Percentiles rank a stretch among this genome's conserved stretches.
Conservation (phyloP, 2,113 vertebrate species). For the Collichthys lucidus region DNA sequence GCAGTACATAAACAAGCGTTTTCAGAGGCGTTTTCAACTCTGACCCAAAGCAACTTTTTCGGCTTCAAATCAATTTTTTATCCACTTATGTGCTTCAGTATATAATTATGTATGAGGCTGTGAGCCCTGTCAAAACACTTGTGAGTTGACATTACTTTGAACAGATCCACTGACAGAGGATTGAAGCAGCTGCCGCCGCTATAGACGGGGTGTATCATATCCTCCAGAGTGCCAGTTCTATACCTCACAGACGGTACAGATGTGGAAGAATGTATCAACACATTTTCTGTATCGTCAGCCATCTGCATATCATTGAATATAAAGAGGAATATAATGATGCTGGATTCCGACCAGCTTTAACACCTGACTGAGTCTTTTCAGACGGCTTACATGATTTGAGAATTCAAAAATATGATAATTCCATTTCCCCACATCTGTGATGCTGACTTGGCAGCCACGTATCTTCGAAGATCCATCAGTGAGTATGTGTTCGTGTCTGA, state of each 20-base stretch:
- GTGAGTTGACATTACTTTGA: conserved; percentile 1
- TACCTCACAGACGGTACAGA: conserved; percentile 29
- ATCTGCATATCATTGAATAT: conserved; percentile 48
- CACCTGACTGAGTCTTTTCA: conserved; percentile 26
- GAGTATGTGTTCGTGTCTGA: not conserved
- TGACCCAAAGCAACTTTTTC: conserved; percentile 28
- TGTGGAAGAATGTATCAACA: conserved; percentile 24
- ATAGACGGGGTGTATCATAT: not conserved
- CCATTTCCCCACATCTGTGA: not conserved
- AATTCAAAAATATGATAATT: conserved; percentile 39
- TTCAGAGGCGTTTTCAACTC: not conserved
- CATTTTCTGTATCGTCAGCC: conserved; percentile 33
- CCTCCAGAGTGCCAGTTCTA: conserved; percentile 2
- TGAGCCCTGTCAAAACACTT: conserved; percentile 32
- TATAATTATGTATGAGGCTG: conserved; percentile 34
- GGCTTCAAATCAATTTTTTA: conserved; percentile 34
- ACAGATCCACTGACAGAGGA: not conserved
- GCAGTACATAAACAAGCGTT: not conserved
- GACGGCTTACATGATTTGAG: conserved; percentile 21
- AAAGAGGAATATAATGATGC: conserved; percentile 25
- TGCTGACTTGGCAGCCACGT: conserved; percentile 20
- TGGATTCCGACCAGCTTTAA: conserved; percentile 13
- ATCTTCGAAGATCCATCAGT: conserved; percentile 14
- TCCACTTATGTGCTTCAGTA: conserved; percentile 29
- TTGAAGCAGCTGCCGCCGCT: conserved; percentile 11